phyloP scores from a whole-genome alignment of 2,113 vertebrate genomes.

The Dromaius novaehollandiae region DNA sequence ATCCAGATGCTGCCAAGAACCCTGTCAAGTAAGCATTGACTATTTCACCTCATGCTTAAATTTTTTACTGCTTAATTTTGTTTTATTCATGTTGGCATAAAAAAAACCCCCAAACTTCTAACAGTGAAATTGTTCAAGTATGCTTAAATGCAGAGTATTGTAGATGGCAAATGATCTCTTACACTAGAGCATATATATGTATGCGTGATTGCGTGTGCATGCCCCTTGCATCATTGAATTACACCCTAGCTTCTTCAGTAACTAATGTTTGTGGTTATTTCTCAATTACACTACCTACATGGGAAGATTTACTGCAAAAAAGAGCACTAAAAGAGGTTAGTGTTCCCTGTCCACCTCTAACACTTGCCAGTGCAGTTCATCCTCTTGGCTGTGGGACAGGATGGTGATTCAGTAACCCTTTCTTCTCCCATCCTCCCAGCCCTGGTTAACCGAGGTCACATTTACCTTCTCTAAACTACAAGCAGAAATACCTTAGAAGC shows the following conservation, averaged over 20 bases:
- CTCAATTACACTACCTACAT: not conserved
- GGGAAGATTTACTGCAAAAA: not conserved
- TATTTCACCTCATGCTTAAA: not conserved
- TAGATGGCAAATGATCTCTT: not conserved
- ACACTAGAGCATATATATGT: not conserved
- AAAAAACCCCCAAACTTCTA: not conserved
- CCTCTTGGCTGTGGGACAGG: not conserved
- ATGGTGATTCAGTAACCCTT: not conserved
- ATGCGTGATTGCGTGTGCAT: not conserved
- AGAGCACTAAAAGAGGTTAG: not conserved
- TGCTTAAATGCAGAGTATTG: not conserved
- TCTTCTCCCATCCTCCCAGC: not conserved
- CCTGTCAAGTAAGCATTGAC: conserved; percentile 86
- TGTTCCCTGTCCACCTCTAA: not conserved
- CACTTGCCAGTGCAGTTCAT: not conserved
- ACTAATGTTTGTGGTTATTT: not conserved
- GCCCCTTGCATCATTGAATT: not conserved
- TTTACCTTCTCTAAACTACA: not conserved
- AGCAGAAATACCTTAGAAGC: not conserved
- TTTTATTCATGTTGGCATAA: not conserved
- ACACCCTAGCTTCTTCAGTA: not conserved
- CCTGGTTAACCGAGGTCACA: not conserved
- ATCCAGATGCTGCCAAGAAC: conserved; percentile 87
- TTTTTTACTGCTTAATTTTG: not conserved
- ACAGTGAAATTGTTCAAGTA: not conserved